Percentiles rank a stretch among this genome's conserved stretches.
Conservation (phyloP, 2,888 invertebrate species). For the Andrena camellia region DNA sequence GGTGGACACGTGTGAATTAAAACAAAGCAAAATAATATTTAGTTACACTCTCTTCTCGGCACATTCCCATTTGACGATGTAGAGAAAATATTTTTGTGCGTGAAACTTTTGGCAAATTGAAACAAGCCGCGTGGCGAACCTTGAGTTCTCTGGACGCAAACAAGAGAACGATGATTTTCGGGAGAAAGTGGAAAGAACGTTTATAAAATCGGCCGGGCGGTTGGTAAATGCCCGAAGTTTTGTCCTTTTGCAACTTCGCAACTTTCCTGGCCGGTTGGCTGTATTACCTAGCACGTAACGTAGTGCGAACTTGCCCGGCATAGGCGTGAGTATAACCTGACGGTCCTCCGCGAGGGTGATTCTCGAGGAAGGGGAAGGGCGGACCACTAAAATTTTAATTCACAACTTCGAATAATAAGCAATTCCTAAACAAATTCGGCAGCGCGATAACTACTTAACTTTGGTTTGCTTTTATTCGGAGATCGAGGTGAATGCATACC, state of each 20-base stretch:
- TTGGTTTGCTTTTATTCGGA: constrained; percentile 56
- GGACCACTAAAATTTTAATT: constrained; percentile 81
- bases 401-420: constrained; percentile 81
- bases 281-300: constrained; percentile 62
- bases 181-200: constrained; percentile 54
- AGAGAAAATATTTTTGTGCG: background rate
- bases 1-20: background rate
- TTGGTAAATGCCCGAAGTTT: constrained; percentile 69
- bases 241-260: constrained; percentile 69
- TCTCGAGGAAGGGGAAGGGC: constrained; percentile 43
- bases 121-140: constrained; percentile 42
- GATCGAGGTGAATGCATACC: background rate
- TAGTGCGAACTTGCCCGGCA: constrained; percentile 56
- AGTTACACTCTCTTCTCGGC: background rate
- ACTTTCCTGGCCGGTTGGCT: constrained; percentile 57
- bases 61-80: background rate
- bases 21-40: background rate
- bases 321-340: constrained; percentile 52
- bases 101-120: constrained; percentile 36
- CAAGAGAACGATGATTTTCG: constrained; percentile 63
- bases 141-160: constrained; percentile 41
- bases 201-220: constrained; percentile 68
- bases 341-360: constrained; percentile 46
- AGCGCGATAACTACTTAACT: constrained; percentile 81
- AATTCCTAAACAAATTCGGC: constrained; percentile 81